Evolutionary conservation across 2,113 vertebrate species (phyloP).

Genomic region (Brienomyrus longianalis): DNA sequence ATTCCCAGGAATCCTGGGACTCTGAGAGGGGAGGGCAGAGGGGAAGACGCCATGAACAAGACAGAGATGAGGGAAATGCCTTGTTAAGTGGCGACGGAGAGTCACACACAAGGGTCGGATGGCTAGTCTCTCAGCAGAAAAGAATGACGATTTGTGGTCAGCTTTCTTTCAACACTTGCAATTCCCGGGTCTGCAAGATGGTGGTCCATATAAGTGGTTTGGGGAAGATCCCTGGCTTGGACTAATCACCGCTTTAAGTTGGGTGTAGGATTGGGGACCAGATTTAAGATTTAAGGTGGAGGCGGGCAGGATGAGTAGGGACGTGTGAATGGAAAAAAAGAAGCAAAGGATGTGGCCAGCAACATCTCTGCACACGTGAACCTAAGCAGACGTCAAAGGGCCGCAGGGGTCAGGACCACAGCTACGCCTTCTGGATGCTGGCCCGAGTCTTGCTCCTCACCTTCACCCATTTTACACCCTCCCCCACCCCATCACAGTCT

Average conservation of each 20-base stretch:
- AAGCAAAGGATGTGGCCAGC: background rate
- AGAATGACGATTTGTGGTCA: constrained; percentile 29
- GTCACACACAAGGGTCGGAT: constrained; percentile 4
- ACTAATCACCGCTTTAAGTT: background rate
- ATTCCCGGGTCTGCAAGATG: background rate
- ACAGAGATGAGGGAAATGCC: constrained; percentile 7
- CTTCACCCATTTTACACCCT: constrained; percentile 9
- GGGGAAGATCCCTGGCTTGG: background rate
- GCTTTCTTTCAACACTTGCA: background rate
- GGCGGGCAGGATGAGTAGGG: background rate
- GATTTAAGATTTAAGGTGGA: background rate
- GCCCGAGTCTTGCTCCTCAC: background rate
- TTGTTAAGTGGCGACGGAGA: constrained; percentile 4
- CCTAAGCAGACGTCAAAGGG: background rate
- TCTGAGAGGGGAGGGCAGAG: background rate
- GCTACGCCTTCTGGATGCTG: background rate
- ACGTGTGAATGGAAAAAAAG: background rate
- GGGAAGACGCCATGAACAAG: background rate
- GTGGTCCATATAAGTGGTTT: background rate
- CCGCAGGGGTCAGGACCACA: background rate
- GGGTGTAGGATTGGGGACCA: background rate
- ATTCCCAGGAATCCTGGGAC: constrained; percentile 23
- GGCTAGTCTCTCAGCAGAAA: constrained; percentile 22
- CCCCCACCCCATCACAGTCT: background rate
- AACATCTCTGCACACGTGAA: background rate